Conservation (phyloP, 2,797 vertebrate genomes). For the Sebastes hubbsi region DNA sequence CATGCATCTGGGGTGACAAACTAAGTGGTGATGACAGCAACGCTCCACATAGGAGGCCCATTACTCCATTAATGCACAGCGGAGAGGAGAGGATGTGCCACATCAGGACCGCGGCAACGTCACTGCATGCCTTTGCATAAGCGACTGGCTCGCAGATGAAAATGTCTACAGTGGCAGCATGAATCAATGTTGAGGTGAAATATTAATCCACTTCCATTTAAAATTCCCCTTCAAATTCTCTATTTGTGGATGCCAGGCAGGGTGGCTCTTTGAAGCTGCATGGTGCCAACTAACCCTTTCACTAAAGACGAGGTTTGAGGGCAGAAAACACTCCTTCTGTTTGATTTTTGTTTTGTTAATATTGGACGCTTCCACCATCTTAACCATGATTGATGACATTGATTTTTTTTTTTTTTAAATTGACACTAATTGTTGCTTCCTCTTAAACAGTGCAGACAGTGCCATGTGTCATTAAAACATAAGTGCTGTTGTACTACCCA, state of each 20-base stretch:
- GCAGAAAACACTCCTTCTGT: slow-evolving; percentile 32
- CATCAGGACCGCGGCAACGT: slow-evolving; percentile 37
- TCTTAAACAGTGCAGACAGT: slow-evolving; percentile 5
- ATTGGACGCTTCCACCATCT: not conserved
- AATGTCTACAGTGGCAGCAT: slow-evolving; percentile 70
- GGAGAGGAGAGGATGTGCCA: slow-evolving; percentile 42
- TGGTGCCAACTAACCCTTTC: slow-evolving; percentile 68
- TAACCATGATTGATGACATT: not conserved
- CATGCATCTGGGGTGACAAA: slow-evolving; percentile 21
- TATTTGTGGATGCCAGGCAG: slow-evolving; percentile 75
- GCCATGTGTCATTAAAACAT: slow-evolving; percentile 3
- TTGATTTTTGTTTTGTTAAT: not conserved
- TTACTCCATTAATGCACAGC: slow-evolving; percentile 37
- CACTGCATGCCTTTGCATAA: slow-evolving; percentile 55
- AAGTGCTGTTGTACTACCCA: not conserved
- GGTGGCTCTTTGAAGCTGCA: slow-evolving; percentile 76
- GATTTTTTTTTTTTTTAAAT: not conserved
- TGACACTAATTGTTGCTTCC: slow-evolving; percentile 16
- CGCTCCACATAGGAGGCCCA: slow-evolving; percentile 35
- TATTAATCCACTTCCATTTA: slow-evolving; percentile 83
- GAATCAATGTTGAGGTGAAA: slow-evolving; percentile 82
- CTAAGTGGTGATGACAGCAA: slow-evolving; percentile 37
- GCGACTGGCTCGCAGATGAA: slow-evolving; percentile 54
- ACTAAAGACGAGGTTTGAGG: slow-evolving; percentile 46
- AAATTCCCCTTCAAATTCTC: slow-evolving; percentile 83